A percentile compares a stretch with the other conserved stretches of the same genome.
phyloP scores from a whole-genome alignment of 64 coral and sea anemone genomes.

The Stylophora pistillata region DNA sequence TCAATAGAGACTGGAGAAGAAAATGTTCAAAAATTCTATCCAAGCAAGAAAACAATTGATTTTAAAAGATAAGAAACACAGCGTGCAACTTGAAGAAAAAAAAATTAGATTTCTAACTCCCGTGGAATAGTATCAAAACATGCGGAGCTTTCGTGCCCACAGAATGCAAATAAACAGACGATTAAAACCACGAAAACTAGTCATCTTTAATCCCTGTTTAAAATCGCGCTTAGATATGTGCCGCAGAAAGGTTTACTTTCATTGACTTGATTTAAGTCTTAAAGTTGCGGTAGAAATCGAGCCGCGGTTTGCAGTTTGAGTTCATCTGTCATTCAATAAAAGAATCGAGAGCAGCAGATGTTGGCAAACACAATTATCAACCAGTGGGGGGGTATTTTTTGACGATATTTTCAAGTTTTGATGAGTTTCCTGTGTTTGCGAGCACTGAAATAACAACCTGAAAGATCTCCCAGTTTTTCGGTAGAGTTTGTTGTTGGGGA shows the following conservation, averaged over 20 bases:
- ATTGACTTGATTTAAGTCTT: not conserved
- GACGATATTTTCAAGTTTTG: not conserved
- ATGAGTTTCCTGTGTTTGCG: not conserved
- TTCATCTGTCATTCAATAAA: not conserved
- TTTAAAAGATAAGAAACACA: constrained; percentile 14
- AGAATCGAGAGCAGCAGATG: not conserved
- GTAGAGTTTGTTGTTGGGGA: not conserved
- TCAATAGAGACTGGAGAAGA: not conserved
- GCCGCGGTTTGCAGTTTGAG: not conserved
- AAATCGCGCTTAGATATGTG: not conserved
- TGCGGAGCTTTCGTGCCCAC: not conserved
- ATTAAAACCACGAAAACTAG: not conserved
- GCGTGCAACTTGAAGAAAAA: not conserved
- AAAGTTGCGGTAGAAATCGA: not conserved
- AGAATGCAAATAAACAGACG: not conserved
- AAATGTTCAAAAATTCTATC: not conserved
- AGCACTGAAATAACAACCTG: not conserved
- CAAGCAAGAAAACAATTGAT: constrained; percentile 8
- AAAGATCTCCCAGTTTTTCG: not conserved
- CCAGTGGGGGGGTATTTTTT: not conserved
- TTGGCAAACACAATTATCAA: not conserved
- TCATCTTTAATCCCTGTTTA: not conserved
- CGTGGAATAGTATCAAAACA: not conserved
- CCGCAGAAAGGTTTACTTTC: not conserved
- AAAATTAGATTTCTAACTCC: not conserved